Base-by-base conservation (phyloP, 2,888 invertebrate species). In the Frankliniella intonsa region DNA sequence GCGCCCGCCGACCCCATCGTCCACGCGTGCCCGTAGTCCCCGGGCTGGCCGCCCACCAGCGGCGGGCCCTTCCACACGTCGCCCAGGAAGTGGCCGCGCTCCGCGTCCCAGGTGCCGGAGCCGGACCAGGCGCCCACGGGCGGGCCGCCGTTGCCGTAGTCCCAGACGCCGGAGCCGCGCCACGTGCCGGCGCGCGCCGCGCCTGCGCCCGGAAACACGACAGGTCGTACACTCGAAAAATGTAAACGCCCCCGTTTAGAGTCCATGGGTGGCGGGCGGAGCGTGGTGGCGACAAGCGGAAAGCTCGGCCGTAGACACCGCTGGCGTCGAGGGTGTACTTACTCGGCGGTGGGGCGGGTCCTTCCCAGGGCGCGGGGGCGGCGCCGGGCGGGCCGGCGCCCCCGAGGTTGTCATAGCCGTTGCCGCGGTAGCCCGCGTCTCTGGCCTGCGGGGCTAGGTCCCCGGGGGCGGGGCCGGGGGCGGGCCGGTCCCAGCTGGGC, bases 341-440 rank as follows among this genome's bases (percentile, higher is more conserved):
- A 76, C 62, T 62, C 17, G n/a, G 14, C 62, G 62, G 62, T 0
- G 62, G 62, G 0, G 62, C 62, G 62, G 62, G 62, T 62, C 25
- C 25, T 25, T 25, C 69, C 10, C 9, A 25, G 62, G 14, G 7
- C 25, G 12, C 69, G 25, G 69, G 69, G 11, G 9, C 11, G 55
- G 14, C 55, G 2, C 55, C 55, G 2, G 14, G 14, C 55, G 55
- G 55, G 14, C 14, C 55, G 3, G 55, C 19, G 17, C 81, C 76
- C 38, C 80, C 80, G 22, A 83, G 62, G 80, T 83, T 83, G 81
- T 83, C 83, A 76, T 83, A 83, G 38, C 83, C 83, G 81, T 83
- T 83, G 49, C 83, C 83, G 19, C 83, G 80, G 80, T 83, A 82
- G 27, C 81, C 51, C 2, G 55, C 55, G 55, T 55, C 55, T 5